Conservation (phyloP, 2,888 invertebrate genomes). For the Hanleya hanleyi region DNA sequence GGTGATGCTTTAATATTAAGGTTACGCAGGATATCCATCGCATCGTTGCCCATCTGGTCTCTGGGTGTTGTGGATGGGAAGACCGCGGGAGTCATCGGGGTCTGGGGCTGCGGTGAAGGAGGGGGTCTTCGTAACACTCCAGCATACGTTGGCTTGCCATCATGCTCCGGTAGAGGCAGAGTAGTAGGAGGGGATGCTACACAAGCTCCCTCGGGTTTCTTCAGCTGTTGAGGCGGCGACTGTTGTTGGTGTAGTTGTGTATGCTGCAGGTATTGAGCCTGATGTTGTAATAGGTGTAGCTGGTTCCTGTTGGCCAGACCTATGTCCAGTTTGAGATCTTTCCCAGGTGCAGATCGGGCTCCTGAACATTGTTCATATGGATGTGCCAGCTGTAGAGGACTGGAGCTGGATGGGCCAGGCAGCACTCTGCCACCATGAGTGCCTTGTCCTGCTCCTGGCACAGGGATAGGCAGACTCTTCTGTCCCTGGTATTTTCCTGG, state of each 20-base stretch:
- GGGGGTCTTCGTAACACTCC: conserved; percentile 43
- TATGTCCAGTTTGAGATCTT: not conserved
- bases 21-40: conserved; percentile 64
- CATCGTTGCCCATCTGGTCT: conserved; percentile 55
- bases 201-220: not conserved
- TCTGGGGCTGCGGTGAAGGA: conserved; percentile 19
- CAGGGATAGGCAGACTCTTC: too few relatives aligned
- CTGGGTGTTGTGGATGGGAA: conserved; percentile 52
- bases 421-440: conserved; percentile 19
- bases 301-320: not conserved
- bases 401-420: conserved; percentile 23
- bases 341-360: not conserved
- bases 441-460: conserved; percentile 18
- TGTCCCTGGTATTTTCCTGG: too few relatives aligned
- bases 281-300: conserved; percentile 41
- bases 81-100: conserved; percentile 62
- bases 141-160: conserved; percentile 46
- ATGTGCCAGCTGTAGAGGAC: conserved; percentile 17
- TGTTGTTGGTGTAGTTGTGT: not conserved
- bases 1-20: conserved; percentile 58
- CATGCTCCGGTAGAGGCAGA: conserved; percentile 39
- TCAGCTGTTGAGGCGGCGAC: not conserved
- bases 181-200: conserved; percentile 29
- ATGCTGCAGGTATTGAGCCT: conserved; percentile 8
- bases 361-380: conserved; percentile 10